These are phyloP conservation scores for Leptinotarsa peninsularis DNA, from an alignment of 2,888 invertebrate genomes.

Conservation along the genomic window DNA sequence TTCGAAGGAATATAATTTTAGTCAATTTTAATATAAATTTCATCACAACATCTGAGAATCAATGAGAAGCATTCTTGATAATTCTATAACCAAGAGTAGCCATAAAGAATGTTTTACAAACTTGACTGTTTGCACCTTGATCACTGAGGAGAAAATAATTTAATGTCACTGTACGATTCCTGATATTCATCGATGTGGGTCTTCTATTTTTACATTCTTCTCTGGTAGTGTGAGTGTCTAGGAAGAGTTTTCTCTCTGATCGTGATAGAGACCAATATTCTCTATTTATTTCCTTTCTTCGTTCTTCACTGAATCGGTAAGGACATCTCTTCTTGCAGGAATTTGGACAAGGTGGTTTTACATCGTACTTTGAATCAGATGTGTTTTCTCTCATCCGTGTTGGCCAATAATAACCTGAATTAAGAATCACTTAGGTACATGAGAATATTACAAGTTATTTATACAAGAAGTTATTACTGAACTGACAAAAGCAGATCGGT, in stretches of 20 bases:
- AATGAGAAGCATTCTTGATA: not conserved
- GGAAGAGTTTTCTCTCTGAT: not conserved
- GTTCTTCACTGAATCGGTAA: constrained; percentile 5
- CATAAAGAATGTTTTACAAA: constrained; percentile 18
- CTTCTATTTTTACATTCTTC: constrained; percentile 14
- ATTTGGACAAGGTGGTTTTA: constrained; percentile 3
- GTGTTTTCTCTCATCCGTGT: not conserved
- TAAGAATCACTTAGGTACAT: not conserved
- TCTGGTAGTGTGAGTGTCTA: constrained; percentile 1
- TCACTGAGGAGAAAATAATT: constrained; percentile 7
- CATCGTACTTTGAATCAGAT: not conserved
- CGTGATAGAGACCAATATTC: constrained; percentile 14
- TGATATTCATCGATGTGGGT: constrained; percentile 9
- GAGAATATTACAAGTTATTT: no score
- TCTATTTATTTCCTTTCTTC: constrained; percentile 7
- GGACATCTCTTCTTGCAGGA: constrained; percentile 9
- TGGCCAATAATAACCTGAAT: not conserved
- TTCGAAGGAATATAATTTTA: not conserved
- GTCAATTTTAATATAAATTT: not conserved
- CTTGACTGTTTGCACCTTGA: constrained; percentile 2
- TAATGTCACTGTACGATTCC: not conserved
- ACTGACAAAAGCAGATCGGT: no score
- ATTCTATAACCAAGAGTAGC: constrained; percentile 15
- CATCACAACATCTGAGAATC: not conserved
- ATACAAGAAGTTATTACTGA: no score